A percentile compares a stretch with the other conserved stretches of the same genome.
Conservation (phyloP, 2,113 vertebrate genomes). For the Ursus arctos region DNA sequence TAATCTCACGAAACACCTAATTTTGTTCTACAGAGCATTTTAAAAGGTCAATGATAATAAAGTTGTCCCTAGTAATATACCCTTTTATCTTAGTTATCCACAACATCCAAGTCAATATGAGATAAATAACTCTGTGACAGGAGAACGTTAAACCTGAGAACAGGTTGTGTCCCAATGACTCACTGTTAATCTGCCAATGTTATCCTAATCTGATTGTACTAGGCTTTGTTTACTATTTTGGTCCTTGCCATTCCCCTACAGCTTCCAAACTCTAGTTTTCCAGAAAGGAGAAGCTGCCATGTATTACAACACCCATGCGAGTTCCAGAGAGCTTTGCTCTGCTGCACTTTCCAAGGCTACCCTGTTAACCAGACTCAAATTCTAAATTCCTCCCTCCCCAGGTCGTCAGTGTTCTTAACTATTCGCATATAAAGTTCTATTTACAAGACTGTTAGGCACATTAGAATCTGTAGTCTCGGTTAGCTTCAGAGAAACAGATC, state of each 20-base stretch:
- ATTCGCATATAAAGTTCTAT: not conserved
- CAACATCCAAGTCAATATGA: not conserved
- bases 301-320: not conserved
- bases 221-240: conserved; percentile 71
- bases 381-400: not conserved
- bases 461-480: not conserved
- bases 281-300: not conserved
- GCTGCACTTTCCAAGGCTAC: no score
- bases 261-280: not conserved
- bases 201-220: conserved; percentile 63
- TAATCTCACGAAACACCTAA: not conserved
- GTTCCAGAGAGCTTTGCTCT: not conserved
- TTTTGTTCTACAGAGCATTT: not conserved
- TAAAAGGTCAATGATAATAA: conserved; percentile 31
- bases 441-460: not conserved
- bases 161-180: conserved; percentile 25
- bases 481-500: not conserved
- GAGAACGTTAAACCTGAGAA: conserved; percentile 21
- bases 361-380: not conserved
- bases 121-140: not conserved
- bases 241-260: conserved; percentile 39
- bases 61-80: not conserved
- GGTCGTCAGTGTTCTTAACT: not conserved
- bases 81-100: not conserved
- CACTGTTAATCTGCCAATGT: conserved; percentile 45